Base-by-base conservation (phyloP, 2,888 invertebrate genomes). In the Nemotelus nigrinus region DNA sequence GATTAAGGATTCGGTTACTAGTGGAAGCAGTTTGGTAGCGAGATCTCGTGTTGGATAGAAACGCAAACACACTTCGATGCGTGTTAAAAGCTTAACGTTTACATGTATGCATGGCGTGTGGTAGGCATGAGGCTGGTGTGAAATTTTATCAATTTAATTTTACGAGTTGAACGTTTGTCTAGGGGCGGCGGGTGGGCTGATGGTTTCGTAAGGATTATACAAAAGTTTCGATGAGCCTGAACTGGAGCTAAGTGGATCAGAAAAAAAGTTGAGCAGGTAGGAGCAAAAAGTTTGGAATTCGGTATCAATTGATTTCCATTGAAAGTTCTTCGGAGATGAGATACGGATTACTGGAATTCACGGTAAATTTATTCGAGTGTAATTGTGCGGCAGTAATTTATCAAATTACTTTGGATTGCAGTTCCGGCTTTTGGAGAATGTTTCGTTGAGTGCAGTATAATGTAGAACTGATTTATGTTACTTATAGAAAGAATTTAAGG, bases 71-170 rank as follows among this genome's bases (percentile, higher is more conserved):
- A 39, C 41, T 10, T 10, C 10, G 39, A 41, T 45, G 65, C 47
- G 65, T 63, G 63, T 43, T 63, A 63, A 63, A 63, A 5, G 63
- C 4, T 41, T 63, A 41, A 41, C 41, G 63, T 4, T 5, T 43
- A 41, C 4, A 50, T 41, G n/a, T 45, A 41, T 45, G 47, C 41
- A 45, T 45, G 45, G 43, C 45, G 47, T 65, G 39, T 63, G 25
- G 65, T 63, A 39, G 10, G 25, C 10, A 65, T 65, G 65, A 25
- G 65, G 45, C 45, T 47, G 65, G 65, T 65, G 65, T 45, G 65
- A 65, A 65, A 65, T 65, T 65, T 65, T 47, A 65, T 65, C 65
- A 65, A 65, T 45, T 65, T 65, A 65, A 65, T 45, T 65, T 65
- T 47, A 65, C 7, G 65, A 65, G 47, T 25, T 25, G 25, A 7